A percentile compares a stretch with the other conserved stretches of the same genome.
phyloP scores from a whole-genome alignment of 2,888 invertebrate species.

The Spilarctia lutea region DNA sequence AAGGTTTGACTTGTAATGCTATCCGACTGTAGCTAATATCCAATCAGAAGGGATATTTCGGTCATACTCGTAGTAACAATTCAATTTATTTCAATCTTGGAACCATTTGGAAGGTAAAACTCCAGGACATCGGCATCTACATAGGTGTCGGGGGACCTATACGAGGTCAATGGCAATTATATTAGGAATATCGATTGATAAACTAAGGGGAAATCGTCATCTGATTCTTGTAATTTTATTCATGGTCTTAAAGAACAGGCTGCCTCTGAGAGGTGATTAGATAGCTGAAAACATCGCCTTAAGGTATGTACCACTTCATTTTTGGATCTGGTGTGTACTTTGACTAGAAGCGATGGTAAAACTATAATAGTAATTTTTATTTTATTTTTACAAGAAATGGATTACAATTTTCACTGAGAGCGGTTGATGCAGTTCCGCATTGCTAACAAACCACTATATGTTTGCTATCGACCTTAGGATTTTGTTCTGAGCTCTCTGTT shows the following conservation, averaged over 20 bases:
- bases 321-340: background rate
- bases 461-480: too few species aligned
- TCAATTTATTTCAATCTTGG: slow-evolving; percentile 3
- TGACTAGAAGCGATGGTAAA: background rate
- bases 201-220: background rate
- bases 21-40: background rate
- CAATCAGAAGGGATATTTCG: background rate
- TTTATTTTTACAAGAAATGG: too few species aligned
- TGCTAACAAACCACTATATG: too few species aligned
- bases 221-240: background rate
- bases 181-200: background rate
- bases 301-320: background rate
- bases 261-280: background rate
- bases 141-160: background rate
- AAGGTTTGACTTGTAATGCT: background rate
- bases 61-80: background rate
- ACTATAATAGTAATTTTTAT: too few species aligned
- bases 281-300: background rate
- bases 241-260: background rate
- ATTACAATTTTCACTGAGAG: too few species aligned
- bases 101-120: background rate
- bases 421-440: too few species aligned
- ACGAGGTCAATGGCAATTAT: background rate
- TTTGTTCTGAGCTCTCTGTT: too few species aligned
- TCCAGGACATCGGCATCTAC: background rate